Conservation (phyloP, 2,113 vertebrate species). For the Calidris pugnax region DNA sequence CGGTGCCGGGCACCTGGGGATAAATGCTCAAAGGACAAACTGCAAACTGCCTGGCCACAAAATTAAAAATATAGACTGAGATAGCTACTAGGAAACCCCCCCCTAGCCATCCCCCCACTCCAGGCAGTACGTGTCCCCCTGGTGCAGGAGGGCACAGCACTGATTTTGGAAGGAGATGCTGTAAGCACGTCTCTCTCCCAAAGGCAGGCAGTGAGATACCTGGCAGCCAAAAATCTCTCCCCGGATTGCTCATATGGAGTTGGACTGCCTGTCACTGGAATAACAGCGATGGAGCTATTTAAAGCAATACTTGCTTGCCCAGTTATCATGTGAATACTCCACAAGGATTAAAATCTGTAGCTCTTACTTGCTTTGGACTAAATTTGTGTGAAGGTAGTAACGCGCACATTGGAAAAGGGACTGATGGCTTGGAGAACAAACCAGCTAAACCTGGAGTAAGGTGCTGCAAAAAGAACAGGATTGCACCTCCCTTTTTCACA, state of each 20-base stretch:
- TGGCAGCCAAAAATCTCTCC: not conserved
- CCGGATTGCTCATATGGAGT: not conserved
- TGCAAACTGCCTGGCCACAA: not conserved
- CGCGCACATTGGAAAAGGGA: not conserved
- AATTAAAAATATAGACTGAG: not conserved
- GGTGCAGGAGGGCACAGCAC: not conserved
- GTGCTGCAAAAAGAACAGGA: not conserved
- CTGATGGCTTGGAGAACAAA: not conserved
- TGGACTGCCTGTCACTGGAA: not conserved
- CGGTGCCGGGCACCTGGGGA: not conserved
- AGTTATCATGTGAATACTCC: not conserved
- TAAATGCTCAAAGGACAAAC: not conserved
- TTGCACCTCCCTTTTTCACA: not conserved
- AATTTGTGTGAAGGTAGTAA: not conserved
- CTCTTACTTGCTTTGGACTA: not conserved
- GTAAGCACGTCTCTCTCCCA: accelerated
- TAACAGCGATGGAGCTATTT: slow-evolving; percentile 20
- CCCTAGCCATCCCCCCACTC: not conserved
- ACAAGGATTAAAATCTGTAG: not conserved
- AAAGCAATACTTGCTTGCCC: not conserved
- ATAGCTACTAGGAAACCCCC: not conserved
- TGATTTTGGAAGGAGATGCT: not conserved
- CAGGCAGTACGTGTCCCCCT: accelerated
- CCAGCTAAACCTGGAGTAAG: not conserved
- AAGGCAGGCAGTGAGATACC: not conserved